A percentile compares a stretch with the other conserved stretches of the same genome.
Evolutionary conservation across 2,797 vertebrate species (phyloP).

Genomic region (Muscicapa comitata): DNA sequence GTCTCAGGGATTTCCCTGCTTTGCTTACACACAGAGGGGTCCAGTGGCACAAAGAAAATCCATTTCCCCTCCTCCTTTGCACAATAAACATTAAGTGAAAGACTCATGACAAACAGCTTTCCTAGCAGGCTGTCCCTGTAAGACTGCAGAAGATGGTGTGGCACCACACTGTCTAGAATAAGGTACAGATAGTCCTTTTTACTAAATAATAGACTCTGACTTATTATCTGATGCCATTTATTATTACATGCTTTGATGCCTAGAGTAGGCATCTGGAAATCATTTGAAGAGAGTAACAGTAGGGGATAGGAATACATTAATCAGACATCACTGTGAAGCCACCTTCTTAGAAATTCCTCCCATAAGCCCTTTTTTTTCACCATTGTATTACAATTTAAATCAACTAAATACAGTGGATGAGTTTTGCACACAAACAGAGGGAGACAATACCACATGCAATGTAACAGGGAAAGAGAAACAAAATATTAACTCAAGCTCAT

Average conservation of each 20-base stretch:
- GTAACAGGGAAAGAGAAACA: background rate
- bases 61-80: background rate
- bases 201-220: background rate
- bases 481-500: background rate
- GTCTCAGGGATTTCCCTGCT: background rate
- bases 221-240: background rate
- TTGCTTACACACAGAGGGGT: background rate
- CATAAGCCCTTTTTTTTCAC: background rate
- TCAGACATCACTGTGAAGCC: background rate
- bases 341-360: background rate
- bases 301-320: background rate
- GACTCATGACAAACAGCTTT: background rate
- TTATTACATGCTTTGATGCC: background rate
- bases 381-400: background rate
- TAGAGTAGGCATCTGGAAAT: background rate
- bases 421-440: background rate
- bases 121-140: background rate
- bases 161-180: background rate
- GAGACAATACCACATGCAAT: background rate
- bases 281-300: background rate
- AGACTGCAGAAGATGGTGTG: background rate
- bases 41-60: background rate
- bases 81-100: background rate
- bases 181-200: background rate
- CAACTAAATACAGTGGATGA: background rate